Percentiles rank a stretch among this genome's conserved stretches.
phyloP scores from a whole-genome alignment of 2,113 vertebrate genomes.

The Silurus asotus region DNA sequence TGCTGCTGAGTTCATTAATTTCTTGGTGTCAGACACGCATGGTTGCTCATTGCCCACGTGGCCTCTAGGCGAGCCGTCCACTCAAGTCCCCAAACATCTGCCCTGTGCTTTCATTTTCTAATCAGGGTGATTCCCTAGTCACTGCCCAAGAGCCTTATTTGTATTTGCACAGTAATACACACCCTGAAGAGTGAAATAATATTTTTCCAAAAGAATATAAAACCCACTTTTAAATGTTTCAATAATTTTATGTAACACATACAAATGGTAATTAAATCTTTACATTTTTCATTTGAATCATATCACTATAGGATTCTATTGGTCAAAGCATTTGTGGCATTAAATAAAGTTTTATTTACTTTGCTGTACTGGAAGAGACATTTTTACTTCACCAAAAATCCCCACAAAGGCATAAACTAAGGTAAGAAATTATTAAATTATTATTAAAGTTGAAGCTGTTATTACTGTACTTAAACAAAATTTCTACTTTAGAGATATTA shows the following conservation, averaged over 20 bases:
- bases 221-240: not conserved
- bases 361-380: not conserved
- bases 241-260: not conserved
- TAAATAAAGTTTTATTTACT: not conserved
- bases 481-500: not conserved
- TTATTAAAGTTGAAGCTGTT: not conserved
- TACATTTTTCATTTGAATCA: not conserved
- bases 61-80: conserved; percentile 29
- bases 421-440: not conserved
- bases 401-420: not conserved
- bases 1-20: conserved; percentile 59
- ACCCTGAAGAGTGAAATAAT: conserved; percentile 54
- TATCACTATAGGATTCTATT: not conserved
- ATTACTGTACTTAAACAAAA: not conserved
- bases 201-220: not conserved
- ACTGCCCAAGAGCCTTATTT: conserved; percentile 12
- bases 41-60: conserved; percentile 35
- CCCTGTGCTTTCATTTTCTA: conserved; percentile 64
- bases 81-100: conserved; percentile 65
- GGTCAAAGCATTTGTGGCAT: not conserved
- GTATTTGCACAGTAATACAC: conserved; percentile 13
- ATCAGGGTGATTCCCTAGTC: conserved; percentile 50
- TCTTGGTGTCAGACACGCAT: conserved; percentile 53
- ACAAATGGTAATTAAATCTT: not conserved
- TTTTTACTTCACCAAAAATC: not conserved